phyloP scores from a whole-genome alignment of 2,888 invertebrate species.

The Agrilus mali region DNA sequence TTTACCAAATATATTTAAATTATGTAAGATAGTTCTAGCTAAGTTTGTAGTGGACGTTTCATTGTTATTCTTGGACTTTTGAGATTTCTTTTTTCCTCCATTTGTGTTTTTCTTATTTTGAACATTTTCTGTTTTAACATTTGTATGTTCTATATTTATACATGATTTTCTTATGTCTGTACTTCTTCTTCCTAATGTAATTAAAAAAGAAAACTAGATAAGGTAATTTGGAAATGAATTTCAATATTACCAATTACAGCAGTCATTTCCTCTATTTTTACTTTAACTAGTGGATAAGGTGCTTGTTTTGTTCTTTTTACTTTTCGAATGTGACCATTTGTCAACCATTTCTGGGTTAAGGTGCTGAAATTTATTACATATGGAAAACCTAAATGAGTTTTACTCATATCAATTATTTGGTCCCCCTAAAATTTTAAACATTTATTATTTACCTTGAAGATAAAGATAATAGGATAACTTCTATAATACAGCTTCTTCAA shows the following conservation, averaged over 20 bases:
- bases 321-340: conserved; percentile 55
- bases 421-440: conserved; percentile 42
- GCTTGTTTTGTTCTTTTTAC: conserved; percentile 67
- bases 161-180: conserved; percentile 24
- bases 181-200: conserved; percentile 22
- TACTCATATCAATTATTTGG: conserved; percentile 58
- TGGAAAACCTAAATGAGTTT: conserved; percentile 54
- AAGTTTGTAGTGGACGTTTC: conserved; percentile 48
- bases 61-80: conserved; percentile 29
- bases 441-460: too few species aligned
- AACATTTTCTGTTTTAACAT: conserved; percentile 3
- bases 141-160: conserved; percentile 13
- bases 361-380: conserved; percentile 66
- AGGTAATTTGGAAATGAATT: background rate
- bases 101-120: conserved; percentile 26
- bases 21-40: conserved; percentile 66
- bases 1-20: conserved; percentile 67
- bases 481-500: too few species aligned
- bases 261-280: conserved; percentile 40
- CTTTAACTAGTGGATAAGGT: conserved; percentile 69
- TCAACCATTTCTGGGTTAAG: conserved; percentile 60
- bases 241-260: conserved; percentile 25
- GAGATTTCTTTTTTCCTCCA: conserved; percentile 34
- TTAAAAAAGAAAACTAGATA: too few species aligned
- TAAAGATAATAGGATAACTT: too few species aligned